Percentiles rank a stretch among this genome's conserved stretches.
phyloP scores from a whole-genome alignment of 2,888 invertebrate genomes.

The Drosophila falleni region DNA sequence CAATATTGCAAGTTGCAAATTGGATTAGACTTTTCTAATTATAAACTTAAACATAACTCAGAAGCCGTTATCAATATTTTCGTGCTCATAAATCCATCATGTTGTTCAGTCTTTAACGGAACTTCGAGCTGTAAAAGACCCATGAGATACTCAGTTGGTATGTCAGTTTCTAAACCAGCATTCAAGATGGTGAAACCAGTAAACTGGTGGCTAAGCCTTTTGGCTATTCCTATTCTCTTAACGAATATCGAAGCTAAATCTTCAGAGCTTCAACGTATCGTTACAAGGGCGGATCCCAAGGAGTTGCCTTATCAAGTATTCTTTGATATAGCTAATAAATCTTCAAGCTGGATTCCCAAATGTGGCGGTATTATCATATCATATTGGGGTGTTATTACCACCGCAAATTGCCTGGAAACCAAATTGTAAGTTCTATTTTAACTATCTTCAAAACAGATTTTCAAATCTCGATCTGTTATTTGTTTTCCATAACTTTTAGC shows the following conservation, averaged over 20 bases:
- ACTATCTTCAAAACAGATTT: too few species aligned
- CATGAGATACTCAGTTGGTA: not conserved
- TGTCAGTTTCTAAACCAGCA: not conserved
- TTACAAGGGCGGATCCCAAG: not conserved
- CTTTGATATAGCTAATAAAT: not conserved
- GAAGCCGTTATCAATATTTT: not conserved
- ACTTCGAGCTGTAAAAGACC: not conserved
- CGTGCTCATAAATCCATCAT: not conserved
- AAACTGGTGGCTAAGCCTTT: not conserved
- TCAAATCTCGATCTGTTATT: too few species aligned
- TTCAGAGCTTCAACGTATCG: too few species aligned
- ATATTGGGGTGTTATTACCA: not conserved
- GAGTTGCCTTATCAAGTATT: slow-evolving; percentile 10
- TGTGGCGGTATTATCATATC: slow-evolving; percentile 8
- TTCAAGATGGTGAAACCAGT: not conserved
- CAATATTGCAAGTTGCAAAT: slow-evolving; percentile 5
- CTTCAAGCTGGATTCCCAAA: not conserved
- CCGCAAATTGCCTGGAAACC: not conserved
- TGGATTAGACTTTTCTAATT: not conserved
- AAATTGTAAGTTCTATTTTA: not conserved
- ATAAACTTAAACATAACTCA: not conserved
- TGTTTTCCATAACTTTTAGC: too few species aligned
- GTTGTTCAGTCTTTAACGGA: not conserved
- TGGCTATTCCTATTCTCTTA: not conserved
- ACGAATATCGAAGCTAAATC: not conserved